phyloP scores from a whole-genome alignment of 2,888 invertebrate genomes.

The Zele albiditarsus region DNA sequence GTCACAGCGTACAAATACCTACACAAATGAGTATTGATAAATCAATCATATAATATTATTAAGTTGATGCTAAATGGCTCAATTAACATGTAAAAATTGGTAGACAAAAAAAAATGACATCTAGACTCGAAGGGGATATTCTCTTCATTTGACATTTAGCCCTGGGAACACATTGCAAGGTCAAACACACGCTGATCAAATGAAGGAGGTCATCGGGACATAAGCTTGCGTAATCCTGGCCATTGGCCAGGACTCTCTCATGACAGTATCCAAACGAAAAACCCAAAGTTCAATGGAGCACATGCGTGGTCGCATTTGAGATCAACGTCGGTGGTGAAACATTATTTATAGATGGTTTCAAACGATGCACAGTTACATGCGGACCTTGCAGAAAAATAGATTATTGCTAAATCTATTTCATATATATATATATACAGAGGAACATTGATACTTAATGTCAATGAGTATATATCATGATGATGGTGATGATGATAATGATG shows the following conservation, averaged over 20 bases:
- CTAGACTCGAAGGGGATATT: background rate
- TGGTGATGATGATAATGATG: background rate
- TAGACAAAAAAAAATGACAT: background rate
- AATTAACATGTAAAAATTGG: background rate
- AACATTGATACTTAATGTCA: background rate
- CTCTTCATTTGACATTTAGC: constrained; percentile 42
- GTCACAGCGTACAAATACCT: background rate
- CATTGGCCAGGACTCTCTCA: constrained; percentile 59
- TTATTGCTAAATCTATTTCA: constrained; percentile 61
- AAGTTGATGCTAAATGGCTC: background rate
- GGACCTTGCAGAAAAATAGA: constrained; percentile 67
- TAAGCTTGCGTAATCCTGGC: constrained; percentile 69
- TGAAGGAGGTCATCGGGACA: constrained; percentile 68
- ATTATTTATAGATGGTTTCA: constrained; percentile 64
- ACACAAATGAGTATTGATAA: background rate
- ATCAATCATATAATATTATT: background rate
- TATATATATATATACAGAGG: background rate
- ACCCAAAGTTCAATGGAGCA: constrained; percentile 72
- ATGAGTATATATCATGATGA: background rate
- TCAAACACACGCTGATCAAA: constrained; percentile 54
- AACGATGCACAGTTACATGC: constrained; percentile 54
- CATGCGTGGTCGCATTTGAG: constrained; percentile 14
- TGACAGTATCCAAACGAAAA: constrained; percentile 54
- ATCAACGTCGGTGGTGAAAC: constrained; percentile 60
- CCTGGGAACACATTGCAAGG: constrained; percentile 66